Conservation (phyloP, 1,140 invertebrate species). For the Trachelipus rathkii region DNA sequence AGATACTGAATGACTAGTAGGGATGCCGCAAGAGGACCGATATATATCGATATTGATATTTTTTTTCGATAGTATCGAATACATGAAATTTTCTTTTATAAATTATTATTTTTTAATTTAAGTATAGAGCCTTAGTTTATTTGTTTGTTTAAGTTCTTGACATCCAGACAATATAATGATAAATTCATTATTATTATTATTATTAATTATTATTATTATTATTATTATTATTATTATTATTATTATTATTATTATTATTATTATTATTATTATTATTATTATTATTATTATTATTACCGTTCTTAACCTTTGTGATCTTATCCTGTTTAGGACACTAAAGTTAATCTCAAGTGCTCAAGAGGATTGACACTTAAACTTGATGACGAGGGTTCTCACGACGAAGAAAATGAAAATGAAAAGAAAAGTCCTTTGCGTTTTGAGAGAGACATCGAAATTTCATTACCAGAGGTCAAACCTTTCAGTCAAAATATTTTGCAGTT, state of each 20-base stretch:
- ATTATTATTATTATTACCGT: too few relatives aligned
- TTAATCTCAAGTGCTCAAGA: conserved; percentile 54
- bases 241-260: not conserved
- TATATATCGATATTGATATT: too few relatives aligned
- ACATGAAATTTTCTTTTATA: too few relatives aligned
- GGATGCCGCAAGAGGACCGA: too few relatives aligned
- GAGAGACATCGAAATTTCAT: conserved; percentile 59
- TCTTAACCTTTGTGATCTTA: not conserved
- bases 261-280: too few relatives aligned
- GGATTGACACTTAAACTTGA: conserved; percentile 49
- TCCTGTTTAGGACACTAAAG: conserved; percentile 52
- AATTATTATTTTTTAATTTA: too few relatives aligned
- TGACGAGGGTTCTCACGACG: not conserved
- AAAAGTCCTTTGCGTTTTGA: conserved; percentile 50
- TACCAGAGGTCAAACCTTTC: conserved; percentile 67
- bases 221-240: conserved; percentile 16
- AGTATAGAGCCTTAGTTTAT: too few relatives aligned
- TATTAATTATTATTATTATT: not conserved
- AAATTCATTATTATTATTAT: too few relatives aligned
- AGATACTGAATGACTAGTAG: too few relatives aligned
- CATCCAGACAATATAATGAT: too few relatives aligned
- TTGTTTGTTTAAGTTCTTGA: too few relatives aligned
- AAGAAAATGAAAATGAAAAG: not conserved
- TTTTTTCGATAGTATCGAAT: too few relatives aligned
- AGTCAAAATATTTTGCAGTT: conserved; percentile 60